Evolutionary conservation across 2,797 vertebrate genomes (phyloP).

Genomic region (Oophaga sylvatica): DNA sequence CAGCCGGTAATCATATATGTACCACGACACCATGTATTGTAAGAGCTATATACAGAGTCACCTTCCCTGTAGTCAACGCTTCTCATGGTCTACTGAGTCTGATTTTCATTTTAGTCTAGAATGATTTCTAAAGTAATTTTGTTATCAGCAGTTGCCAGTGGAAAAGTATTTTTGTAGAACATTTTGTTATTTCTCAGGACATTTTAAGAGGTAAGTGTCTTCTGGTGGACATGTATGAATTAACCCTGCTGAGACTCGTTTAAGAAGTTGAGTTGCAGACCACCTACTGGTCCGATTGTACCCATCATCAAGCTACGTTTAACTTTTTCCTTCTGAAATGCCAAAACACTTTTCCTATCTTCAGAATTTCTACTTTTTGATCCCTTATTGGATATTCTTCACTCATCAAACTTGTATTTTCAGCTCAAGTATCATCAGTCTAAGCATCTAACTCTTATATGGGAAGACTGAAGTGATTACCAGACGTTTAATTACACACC

Average conservation of each 20-base stretch:
- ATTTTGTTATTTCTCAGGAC: conserved; percentile 10
- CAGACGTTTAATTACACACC: conserved; percentile 59
- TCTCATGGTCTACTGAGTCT: background rate
- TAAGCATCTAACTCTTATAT: conserved; percentile 37
- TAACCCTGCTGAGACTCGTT: conserved; percentile 10
- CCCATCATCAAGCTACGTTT: background rate
- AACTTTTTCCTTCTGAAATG: conserved; percentile 8
- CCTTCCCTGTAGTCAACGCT: background rate
- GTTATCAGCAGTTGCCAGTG: conserved; percentile 14
- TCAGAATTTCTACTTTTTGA: conserved; percentile 25
- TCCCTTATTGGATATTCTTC: conserved; percentile 37
- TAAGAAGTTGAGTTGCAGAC: background rate
- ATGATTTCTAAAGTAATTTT: conserved; percentile 17
- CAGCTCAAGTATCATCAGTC: conserved; percentile 54
- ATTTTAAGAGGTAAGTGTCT: conserved; percentile 18
- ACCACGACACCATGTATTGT: background rate
- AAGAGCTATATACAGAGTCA: background rate
- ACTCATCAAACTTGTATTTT: conserved; percentile 57
- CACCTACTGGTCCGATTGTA: background rate
- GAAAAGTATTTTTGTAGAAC: background rate
- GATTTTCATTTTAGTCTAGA: background rate
- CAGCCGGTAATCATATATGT: background rate
- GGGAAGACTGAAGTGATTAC: conserved; percentile 59
- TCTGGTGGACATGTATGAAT: background rate
- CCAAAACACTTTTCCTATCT: conserved; percentile 8